These are phyloP conservation scores for Polypterus bichir DNA, from an alignment of 2,113 vertebrate species.

Conservation along the genomic window DNA sequence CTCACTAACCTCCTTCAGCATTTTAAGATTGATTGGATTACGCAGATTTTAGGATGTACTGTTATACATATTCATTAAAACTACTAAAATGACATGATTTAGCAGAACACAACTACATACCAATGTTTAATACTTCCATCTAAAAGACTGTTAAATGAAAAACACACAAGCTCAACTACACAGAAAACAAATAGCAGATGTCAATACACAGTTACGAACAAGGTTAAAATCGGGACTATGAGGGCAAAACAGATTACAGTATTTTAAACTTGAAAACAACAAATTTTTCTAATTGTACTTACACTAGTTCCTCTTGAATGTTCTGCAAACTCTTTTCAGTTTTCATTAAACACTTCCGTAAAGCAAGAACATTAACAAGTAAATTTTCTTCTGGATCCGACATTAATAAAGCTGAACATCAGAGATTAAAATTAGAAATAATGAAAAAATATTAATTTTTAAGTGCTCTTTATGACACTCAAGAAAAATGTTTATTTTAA, in stretches of 20 bases:
- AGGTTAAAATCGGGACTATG: neutral
- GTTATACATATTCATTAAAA: no score
- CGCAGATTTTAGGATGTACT: no score
- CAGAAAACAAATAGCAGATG: no score
- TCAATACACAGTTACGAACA: neutral
- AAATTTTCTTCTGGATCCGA: constrained; percentile 37
- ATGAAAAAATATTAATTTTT: neutral
- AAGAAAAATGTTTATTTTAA: neutral
- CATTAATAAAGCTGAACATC: constrained; percentile 17
- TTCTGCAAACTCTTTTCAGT: constrained; percentile 49
- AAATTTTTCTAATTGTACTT: constrained; percentile 5
- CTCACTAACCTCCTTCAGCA: no score
- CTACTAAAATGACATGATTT: no score
- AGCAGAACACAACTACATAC: no score
- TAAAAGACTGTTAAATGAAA: no score
- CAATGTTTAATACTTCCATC: no score
- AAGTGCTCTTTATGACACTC: neutral
- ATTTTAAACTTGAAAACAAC: neutral
- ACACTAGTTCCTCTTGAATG: constrained; percentile 49
- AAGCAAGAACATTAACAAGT: constrained; percentile 40
- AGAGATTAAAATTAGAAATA: neutral
- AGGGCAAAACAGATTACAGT: neutral
- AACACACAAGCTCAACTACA: no score
- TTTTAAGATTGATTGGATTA: no score
- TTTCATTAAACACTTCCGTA: constrained; percentile 45